Base-by-base conservation (phyloP, 2,113 vertebrate species). In the Arizona elegans region DNA sequence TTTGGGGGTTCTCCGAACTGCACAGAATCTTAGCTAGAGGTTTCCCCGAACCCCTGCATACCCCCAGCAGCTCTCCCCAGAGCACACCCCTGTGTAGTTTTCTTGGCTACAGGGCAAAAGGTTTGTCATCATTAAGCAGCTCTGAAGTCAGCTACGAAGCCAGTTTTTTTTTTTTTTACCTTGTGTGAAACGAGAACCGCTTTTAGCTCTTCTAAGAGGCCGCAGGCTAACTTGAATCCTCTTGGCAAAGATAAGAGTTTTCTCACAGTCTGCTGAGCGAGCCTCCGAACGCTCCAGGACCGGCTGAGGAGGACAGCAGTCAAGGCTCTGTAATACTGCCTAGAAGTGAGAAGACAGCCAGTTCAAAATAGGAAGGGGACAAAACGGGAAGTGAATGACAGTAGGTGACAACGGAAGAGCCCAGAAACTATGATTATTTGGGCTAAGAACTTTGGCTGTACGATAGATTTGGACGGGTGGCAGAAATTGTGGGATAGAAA, bases 211-310 rank as follows among this genome's bases (percentile, higher is more conserved):
- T 98, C 98, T 95, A 99, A 95, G 58, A 99, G 98, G 54, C 99
- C 98, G 0, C 97, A 97, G 0, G 99, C 99, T 85, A 99, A 97
- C 91, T 95, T 98, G 88, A 98, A 98, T 53, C 99, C 98, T 7
- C 98, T 98, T 21, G 98, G 97, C 13, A 99, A 98, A 26, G 98
- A 98, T 86, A 99, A 95, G 92, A 99, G 97, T 96, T 99, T 99
- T 95, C 96, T 98, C 26, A 98, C 96, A 0, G 97, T 98, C 94
- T 99, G 99, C 92, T 99, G 98, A 3, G 99, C 99, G 75, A 98
- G 98, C 89, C 97, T 99, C 38, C 99, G 98, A 92, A 99, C 98
- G 0, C 97, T 96, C 98, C 99, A 99, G 90, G 97, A 97, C 4
- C 98, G 98, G 93, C 98, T 98, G 95, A 99, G 96, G 92, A 99